Base-by-base conservation (phyloP, 2,888 invertebrate species). In the Diloba caeruleocephala region DNA sequence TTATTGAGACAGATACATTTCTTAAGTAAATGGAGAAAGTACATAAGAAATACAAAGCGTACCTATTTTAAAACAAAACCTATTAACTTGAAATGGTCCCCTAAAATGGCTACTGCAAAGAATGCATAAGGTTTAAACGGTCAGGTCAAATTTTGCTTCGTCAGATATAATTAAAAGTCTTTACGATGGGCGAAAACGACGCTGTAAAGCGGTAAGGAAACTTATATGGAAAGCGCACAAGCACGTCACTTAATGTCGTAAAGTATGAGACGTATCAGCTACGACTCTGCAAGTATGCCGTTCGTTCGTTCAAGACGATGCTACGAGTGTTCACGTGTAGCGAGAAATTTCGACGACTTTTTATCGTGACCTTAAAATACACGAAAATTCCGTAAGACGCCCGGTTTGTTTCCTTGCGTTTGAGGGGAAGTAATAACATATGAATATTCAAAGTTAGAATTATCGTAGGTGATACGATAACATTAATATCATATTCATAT, bases 161-260 rank as follows among this genome's bases (percentile, higher is more conserved):
- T 84, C 85, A 85, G 83, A 87, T 83, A 87, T 88, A 89, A 87
- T 89, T 89, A 89, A 89, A 88, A 86, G 82, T 84, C 81, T 87
- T 88, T 88, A 88, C 85, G 88, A 87, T 85, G 81, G 82, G 80
- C 82, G 82, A 85, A 82, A 86, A 88, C 88, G 88, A 84, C 81
- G 88, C 85, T 90, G 90, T 90, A 88, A 89, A 89, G 84, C 78
- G 78, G 72, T 75, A 73, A 76, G 80, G 80, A 81, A 84, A 86
- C 84, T 85, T 86, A 87, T 87, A 83, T 79, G 76, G 78, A 81
- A 74, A 79, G 67, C 77, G 78, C 73, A 62, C 68, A 58, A 73
- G 81, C 80, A 83, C 83, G 82, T 81, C 78, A 78, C 74, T 32
- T 79, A 74, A 74, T 73, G 79, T 81, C 86, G 85, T 87, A 85